A percentile compares a stretch with the other conserved stretches of the same genome.
Conservation (phyloP, 2,113 vertebrate genomes). For the Odontophorus gujanensis region DNA sequence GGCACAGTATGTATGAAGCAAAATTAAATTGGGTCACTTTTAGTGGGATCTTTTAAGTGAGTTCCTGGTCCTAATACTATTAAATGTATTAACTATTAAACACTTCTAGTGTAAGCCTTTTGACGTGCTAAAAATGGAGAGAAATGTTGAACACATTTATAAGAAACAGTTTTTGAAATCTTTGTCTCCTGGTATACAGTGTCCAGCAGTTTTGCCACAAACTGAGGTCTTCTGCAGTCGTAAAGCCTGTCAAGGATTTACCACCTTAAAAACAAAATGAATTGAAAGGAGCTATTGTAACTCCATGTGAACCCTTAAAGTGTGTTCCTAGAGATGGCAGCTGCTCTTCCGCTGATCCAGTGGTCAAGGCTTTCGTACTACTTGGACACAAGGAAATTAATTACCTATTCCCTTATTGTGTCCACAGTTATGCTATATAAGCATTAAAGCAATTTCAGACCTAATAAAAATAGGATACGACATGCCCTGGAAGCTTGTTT, state of each 20-base stretch:
- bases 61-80: background rate
- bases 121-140: background rate
- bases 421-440: background rate
- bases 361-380: background rate
- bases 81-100: background rate
- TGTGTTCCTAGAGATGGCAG: background rate
- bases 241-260: background rate
- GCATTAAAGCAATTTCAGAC: background rate
- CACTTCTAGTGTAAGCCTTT: background rate
- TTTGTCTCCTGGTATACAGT: background rate
- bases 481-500: background rate
- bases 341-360: background rate
- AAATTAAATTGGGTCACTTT: background rate
- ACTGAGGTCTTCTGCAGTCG: background rate
- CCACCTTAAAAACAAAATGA: background rate
- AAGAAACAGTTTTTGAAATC: background rate
- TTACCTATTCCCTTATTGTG: background rate
- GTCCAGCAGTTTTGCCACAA: background rate
- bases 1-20: constrained; percentile 88
- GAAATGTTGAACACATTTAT: background rate
- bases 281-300: background rate
- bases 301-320: background rate
- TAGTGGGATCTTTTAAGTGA: background rate
- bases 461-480: background rate
- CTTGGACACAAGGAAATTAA: background rate